Evolutionary conservation across 2,888 invertebrate species (phyloP), one percentile per base, ranked within the genome.

Genomic region (Hipparchia sbordonii): DNA sequence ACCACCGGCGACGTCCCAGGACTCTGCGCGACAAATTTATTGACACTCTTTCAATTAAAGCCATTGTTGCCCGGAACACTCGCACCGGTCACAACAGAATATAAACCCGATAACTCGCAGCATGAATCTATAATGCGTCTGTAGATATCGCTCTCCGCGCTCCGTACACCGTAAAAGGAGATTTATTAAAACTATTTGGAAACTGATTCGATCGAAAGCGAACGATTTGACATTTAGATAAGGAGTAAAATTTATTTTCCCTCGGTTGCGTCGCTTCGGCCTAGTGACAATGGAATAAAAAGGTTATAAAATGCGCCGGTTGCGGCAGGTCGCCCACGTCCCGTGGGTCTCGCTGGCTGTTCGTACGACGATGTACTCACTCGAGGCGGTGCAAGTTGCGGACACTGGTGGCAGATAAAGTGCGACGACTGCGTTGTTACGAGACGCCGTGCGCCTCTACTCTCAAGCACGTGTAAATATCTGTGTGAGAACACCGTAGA

Each of bases 141-240:
- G 82, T 82, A 85, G 86, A 84, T 91, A 92, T 91, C 90, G 87
- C 83, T 85, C 86, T 88, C 85, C 84, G 84, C 83, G 87, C 85
- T 85, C 84, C 82, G 82, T 83, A 79, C 87, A 87, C 90, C 85
- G 92, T 93, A 92, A 93, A 93, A 93, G 92, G 92, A 93, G 93
- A 93, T 93, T 93, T 93, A 93, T 93, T 93, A 91, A 93, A 93
- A 93, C 93, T 93, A 93, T 93, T 93, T 91, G 90, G 90, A 89
- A 91, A 93, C 93, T 89, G 93, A 93, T 93, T 91, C 93, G 93
- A 93, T 93, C 93, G 93, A 87, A 90, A 89, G 87, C 88, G 91
- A 89, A 92, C 92, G 93, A 93, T 93, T 93, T 93, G 93, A 93
- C 93, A 92, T 93, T 93, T 91, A 93, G 93, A 93, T 93, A 93